Evolutionary conservation across 2,888 invertebrate genomes (phyloP).

Genomic region (Polyommatus iphigenia): DNA sequence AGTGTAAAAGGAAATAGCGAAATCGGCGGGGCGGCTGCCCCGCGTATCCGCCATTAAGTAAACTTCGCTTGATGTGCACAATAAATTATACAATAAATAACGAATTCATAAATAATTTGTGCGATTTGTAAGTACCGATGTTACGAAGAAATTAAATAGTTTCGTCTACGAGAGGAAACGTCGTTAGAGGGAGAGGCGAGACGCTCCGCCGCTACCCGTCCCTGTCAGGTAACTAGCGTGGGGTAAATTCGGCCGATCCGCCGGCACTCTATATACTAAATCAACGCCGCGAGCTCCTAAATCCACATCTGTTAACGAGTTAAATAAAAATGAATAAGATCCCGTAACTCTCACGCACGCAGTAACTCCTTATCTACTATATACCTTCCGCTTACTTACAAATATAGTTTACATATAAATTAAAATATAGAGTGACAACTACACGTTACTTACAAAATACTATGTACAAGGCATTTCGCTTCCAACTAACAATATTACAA

Average conservation of each 20-base stretch:
- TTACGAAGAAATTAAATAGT: slow-evolving; percentile 41
- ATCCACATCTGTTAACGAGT: slow-evolving; percentile 49
- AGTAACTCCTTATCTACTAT: slow-evolving; percentile 53
- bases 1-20: slow-evolving; percentile 41
- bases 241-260: slow-evolving; percentile 45
- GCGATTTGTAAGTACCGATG: slow-evolving; percentile 72
- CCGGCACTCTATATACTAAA: slow-evolving; percentile 45
- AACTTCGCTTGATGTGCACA: slow-evolving; percentile 61
- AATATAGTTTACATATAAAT: slow-evolving; percentile 77
- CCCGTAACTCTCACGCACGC: slow-evolving; percentile 55
- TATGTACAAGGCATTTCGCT: slow-evolving; percentile 77
- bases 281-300: slow-evolving; percentile 76
- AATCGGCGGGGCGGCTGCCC: slow-evolving; percentile 41
- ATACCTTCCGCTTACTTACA: slow-evolving; percentile 68
- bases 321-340: slow-evolving; percentile 47
- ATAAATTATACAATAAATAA: slow-evolving; percentile 67
- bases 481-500: slow-evolving; percentile 52
- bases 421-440: slow-evolving; percentile 77
- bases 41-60: slow-evolving; percentile 62
- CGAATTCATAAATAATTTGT: slow-evolving; percentile 58
- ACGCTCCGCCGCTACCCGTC: slow-evolving; percentile 25
- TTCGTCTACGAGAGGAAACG: slow-evolving; percentile 30
- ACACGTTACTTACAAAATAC: slow-evolving; percentile 71
- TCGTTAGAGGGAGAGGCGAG: slow-evolving; percentile 27
- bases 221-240: slow-evolving; percentile 60